Conservation (phyloP, 2,797 vertebrate species). For the Meriones psammophilus region DNA sequence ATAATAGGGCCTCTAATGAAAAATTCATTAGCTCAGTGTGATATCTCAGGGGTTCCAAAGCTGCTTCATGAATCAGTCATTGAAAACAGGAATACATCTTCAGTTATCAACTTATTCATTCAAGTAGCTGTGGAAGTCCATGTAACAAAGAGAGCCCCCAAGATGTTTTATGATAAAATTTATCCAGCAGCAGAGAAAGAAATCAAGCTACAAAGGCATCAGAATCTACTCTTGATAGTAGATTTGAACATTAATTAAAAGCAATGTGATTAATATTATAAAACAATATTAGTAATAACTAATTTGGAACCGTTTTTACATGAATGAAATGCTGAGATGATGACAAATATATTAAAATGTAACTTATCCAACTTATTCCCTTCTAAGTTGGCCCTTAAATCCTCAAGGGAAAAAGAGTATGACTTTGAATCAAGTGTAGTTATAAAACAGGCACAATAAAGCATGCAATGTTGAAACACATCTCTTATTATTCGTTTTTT, state of each 20-base stretch:
- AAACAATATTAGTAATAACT: background rate
- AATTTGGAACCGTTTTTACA: background rate
- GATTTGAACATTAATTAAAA: background rate
- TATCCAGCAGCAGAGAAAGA: background rate
- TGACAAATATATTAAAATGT: background rate
- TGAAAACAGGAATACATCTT: slow-evolving; percentile 63
- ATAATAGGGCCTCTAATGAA: slow-evolving; percentile 79
- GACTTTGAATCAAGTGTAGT: background rate
- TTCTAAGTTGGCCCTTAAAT: background rate
- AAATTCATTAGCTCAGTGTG: slow-evolving; percentile 75
- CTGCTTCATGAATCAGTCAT: slow-evolving; percentile 44
- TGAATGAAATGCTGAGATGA: background rate
- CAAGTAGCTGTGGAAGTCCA: background rate
- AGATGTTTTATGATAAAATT: background rate
- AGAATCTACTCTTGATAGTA: background rate
- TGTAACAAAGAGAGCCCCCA: slow-evolving; percentile 27
- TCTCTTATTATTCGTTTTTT: background rate
- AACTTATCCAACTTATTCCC: background rate
- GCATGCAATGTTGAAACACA: background rate
- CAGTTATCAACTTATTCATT: slow-evolving; percentile 60
- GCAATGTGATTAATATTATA: background rate
- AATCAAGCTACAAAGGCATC: background rate
- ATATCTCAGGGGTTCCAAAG: slow-evolving; percentile 58
- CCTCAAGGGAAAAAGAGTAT: background rate
- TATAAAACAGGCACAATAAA: background rate